These are phyloP conservation scores for Deilephila elpenor DNA, from an alignment of 2,888 invertebrate genomes.

Conservation along the genomic window DNA sequence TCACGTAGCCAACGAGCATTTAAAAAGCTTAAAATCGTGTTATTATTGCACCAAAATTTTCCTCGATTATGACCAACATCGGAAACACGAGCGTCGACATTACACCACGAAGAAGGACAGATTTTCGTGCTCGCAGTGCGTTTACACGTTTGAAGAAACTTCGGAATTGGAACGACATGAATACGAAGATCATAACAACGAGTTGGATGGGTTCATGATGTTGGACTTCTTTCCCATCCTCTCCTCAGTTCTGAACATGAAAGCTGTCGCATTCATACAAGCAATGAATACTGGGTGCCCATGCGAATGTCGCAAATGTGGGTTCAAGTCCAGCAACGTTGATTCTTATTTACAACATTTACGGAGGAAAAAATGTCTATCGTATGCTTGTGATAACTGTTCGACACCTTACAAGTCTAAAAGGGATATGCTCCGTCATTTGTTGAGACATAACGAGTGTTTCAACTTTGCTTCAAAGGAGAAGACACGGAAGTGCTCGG, in stretches of 20 bases:
- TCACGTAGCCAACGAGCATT: conserved; percentile 62
- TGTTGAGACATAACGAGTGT: conserved; percentile 22
- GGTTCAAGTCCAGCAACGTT: conserved; percentile 39
- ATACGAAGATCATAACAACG: conserved; percentile 45
- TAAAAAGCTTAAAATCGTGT: conserved; percentile 55
- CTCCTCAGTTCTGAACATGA: conserved; percentile 60
- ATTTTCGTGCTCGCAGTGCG: conserved; percentile 64
- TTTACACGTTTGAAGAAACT: conserved; percentile 41
- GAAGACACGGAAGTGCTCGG: conserved; percentile 42
- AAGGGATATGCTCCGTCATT: conserved; percentile 36
- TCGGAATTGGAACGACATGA: conserved; percentile 52
- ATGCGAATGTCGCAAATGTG: conserved; percentile 55
- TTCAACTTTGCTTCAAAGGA: neutral
- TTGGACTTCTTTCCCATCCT: conserved; percentile 51
- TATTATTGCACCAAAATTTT: conserved; percentile 61
- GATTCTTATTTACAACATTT: conserved; percentile 57
- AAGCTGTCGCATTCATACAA: conserved; percentile 50
- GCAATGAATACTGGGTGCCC: conserved; percentile 37
- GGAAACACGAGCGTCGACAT: conserved; percentile 61
- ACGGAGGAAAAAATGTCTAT: conserved; percentile 45
- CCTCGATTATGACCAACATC: conserved; percentile 37
- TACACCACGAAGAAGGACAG: conserved; percentile 32
- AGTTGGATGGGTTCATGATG: conserved; percentile 55
- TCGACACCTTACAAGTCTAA: conserved; percentile 50
- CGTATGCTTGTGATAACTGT: conserved; percentile 57